Evolutionary conservation across 2,888 invertebrate species (phyloP).

Genomic region (Mesorhabditis belari): DNA sequence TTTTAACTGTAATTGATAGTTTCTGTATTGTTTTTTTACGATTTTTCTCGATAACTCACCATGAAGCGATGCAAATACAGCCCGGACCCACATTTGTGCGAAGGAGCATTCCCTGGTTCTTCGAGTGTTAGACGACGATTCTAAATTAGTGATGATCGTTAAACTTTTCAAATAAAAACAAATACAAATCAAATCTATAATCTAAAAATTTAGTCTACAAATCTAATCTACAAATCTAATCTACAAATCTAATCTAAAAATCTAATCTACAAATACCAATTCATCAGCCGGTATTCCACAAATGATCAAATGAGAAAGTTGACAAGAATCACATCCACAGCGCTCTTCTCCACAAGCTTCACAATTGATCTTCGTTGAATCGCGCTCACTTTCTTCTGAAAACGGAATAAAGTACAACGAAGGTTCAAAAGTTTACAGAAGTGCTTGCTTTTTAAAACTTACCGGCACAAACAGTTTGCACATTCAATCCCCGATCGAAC

Average conservation of each 20-base stretch:
- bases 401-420: too few relatives aligned
- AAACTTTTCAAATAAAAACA: too few relatives aligned
- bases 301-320: not conserved
- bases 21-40: too few relatives aligned
- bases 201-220: too few relatives aligned
- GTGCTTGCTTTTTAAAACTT: too few relatives aligned
- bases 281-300: not conserved
- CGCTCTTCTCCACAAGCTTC: not conserved
- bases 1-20: too few relatives aligned
- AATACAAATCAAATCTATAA: too few relatives aligned
- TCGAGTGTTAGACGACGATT: not conserved
- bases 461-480: not conserved
- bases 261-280: too few relatives aligned
- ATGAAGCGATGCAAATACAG: not conserved
- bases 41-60: not conserved
- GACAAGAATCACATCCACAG: not conserved
- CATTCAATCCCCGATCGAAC: not conserved
- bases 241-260: too few relatives aligned
- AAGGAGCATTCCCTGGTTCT: not conserved
- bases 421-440: too few relatives aligned
- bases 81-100: not conserved
- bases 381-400: not conserved
- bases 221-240: too few relatives aligned
- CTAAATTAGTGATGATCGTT: too few relatives aligned
- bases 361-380: not conserved